Evolutionary conservation across 1,140 invertebrate species (phyloP), one percentile per base, ranked within the genome.

Genomic region (Gonioctena quinquepunctata): DNA sequence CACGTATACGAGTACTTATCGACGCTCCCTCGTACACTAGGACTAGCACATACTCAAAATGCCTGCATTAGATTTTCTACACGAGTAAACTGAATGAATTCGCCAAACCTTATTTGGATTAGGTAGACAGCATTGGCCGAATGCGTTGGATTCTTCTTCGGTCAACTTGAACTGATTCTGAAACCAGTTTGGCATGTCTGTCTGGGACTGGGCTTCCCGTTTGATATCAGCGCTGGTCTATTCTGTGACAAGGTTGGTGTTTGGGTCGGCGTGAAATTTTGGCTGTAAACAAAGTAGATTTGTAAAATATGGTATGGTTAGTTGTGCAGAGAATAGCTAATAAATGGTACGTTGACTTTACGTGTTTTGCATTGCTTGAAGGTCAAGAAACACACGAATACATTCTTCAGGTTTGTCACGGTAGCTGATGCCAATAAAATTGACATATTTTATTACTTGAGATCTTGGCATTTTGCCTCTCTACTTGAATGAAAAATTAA

Each of bases 141-240:
- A 69, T 69, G 62, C 28, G 26, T 63, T 28, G 60, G 62, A 69
- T 69, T 69, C 68, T 62, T 69, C 23, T 64, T 54, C 49, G 68
- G 68, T 69, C 68, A 69, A 69, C n/a, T 22, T n/a, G 16, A 42
- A 18, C 18, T 50, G 54, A 59, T 22, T 56, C 59, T 63, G 21
- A 69, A 69, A 69, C 68, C 68, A 69, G 68, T 69, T 69, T 69
- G 68, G 68, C 54, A 59, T 57, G 66, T 68, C 68, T 63, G 59
- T 59, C 62, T 42, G 33, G 33, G 2, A 11, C 33, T 42, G 48
- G 42, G 61, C 66, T 68, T 68, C 66, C 61, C 60, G 60, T 69
- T 63, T 27, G 57, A 68, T 21, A 42, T 42, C 33, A 1, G 33
- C 33, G n/a, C 33, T n/a, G 33, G n/a, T 42, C 33, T n/a, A n/a